Conservation (phyloP, 2,113 vertebrate genomes). For the Oncorhynchus kisutch region DNA sequence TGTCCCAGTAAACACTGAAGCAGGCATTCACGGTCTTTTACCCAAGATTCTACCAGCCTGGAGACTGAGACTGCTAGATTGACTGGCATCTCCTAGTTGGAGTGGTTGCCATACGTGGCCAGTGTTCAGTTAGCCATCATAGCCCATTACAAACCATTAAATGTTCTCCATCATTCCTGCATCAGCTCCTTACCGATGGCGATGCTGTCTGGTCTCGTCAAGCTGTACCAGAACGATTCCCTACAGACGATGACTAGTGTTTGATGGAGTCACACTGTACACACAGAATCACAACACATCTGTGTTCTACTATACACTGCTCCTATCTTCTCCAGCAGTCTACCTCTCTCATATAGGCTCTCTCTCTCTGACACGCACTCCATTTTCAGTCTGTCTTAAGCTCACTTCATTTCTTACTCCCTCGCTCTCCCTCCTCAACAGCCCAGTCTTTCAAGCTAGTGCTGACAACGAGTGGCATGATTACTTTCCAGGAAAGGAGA, state of each 20-base stretch:
- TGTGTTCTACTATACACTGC: background rate
- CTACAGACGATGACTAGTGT: too few species aligned
- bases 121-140: background rate
- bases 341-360: background rate
- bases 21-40: too few species aligned
- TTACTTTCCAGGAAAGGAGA: background rate
- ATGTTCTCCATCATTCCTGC: background rate
- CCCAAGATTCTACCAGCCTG: too few species aligned
- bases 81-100: background rate
- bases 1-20: too few species aligned
- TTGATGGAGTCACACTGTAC: too few species aligned
- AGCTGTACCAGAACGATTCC: too few species aligned
- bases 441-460: background rate
- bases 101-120: background rate
- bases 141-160: background rate
- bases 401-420: background rate
- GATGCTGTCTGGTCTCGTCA: too few species aligned
- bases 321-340: background rate
- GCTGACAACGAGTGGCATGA: background rate
- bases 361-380: background rate
- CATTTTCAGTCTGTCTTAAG: background rate
- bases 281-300: background rate
- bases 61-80: too few species aligned
- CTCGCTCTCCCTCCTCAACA: background rate
- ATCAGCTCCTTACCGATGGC: background rate